Evolutionary conservation across 2,113 vertebrate genomes (phyloP), one percentile per base, ranked within the genome.

Genomic region (Recurvirostra avosetta): DNA sequence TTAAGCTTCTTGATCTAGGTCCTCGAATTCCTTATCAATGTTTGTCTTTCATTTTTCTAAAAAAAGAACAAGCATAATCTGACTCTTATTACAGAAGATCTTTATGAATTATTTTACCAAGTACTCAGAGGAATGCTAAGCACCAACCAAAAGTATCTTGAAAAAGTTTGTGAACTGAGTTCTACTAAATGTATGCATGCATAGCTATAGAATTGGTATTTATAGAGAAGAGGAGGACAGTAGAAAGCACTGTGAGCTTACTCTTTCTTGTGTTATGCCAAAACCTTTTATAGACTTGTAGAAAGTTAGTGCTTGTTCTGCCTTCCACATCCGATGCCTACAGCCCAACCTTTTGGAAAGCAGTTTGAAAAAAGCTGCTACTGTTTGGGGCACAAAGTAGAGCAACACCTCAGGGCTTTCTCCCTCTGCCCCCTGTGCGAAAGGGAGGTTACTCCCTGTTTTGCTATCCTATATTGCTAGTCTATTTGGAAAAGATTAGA

Each of bases 401-500:
- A 71, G 11, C 3, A 6, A 17, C 1, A 8, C 11, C 27, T 36
- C 0, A 2, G 45, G 20, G 8, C 22, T 62, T 75, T 13, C 21
- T 23, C 2, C 15, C 9, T 40, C 55, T 53, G 27, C 9, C 4
- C 6, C 2, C 5, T 1, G 1, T 0, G 1, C 43, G 29, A 74
- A 49, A 61, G 45, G 5, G 40, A 67, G 53, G 11, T n/a, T 95
- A 56, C 15, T 90, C 16, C 25, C 16, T 0, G 0, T 9, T 90
- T 92, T 43, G 19, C 27, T 70, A 4, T 53, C 45, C 40, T 65
- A 4, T 32, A 45, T 32, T 32, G 19, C 63, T 66, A 22, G 29
- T 53, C 32, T 81, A 0, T 34, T 92, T 81, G 52, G 34, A 70
- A 63, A 70, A 70, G 3, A 62, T 47, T 22, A 59, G 25, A 15